Conservation (phyloP, 2,888 invertebrate species). For the Onthophagus sagittarius region DNA sequence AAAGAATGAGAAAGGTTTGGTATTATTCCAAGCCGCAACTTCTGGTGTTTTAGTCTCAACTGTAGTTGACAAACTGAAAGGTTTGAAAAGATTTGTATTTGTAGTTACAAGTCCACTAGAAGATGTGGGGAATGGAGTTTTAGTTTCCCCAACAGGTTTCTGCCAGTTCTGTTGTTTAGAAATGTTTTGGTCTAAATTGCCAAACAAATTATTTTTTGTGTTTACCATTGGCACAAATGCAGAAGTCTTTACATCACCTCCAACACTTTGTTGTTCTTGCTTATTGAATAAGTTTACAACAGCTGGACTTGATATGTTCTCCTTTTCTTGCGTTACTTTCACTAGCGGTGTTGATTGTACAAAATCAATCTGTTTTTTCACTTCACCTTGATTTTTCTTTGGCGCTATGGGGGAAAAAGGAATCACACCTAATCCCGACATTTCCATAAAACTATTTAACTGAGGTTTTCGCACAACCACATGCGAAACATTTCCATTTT, state of each 20-base stretch:
- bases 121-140: not conserved
- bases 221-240: slow-evolving; percentile 2
- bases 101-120: not conserved
- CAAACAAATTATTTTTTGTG: not conserved
- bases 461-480: slow-evolving; percentile 54
- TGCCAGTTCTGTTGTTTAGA: too few species aligned
- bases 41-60: not conserved
- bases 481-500: slow-evolving; percentile 53
- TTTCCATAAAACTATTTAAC: slow-evolving; percentile 36
- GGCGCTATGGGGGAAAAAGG: slow-evolving; percentile 30
- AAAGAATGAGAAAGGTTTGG: too few species aligned
- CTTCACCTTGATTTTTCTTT: slow-evolving; percentile 4
- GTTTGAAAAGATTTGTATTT: not conserved
- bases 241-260: slow-evolving; percentile 16
- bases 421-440: slow-evolving; percentile 26
- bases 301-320: not conserved
- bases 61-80: not conserved
- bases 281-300: slow-evolving; percentile 1
- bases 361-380: slow-evolving; percentile 26
- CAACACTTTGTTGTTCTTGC: not conserved
- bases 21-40: too few species aligned
- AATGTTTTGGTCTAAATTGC: not conserved
- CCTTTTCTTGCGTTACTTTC: not conserved
- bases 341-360: slow-evolving; percentile 34
- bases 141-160: not conserved